Evolutionary conservation across 92 coral and sea anemone genomes (phyloP).

Genomic region (Palythoa caribaeorum): DNA sequence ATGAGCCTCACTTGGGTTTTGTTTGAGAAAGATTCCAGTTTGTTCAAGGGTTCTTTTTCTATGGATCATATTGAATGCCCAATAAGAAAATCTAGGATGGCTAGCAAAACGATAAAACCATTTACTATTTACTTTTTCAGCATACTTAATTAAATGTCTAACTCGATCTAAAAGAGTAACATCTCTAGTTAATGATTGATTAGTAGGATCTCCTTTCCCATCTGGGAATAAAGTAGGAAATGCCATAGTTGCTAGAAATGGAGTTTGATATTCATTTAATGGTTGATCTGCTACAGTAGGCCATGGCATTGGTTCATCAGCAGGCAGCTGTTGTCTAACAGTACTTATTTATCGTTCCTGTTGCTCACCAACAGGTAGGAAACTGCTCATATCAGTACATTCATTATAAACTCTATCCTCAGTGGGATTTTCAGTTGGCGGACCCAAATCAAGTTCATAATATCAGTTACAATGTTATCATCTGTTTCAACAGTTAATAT

Average conservation of each 20-base stretch:
- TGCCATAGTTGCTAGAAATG: slow-evolving; percentile 57
- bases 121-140: slow-evolving; percentile 55
- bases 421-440: too few species aligned
- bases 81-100: slow-evolving; percentile 62
- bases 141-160: slow-evolving; percentile 62
- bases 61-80: slow-evolving; percentile 66
- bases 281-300: not conserved
- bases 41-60: slow-evolving; percentile 56
- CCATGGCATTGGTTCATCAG: not conserved
- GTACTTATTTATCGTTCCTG: too few species aligned
- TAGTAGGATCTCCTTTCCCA: slow-evolving; percentile 68
- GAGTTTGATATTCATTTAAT: slow-evolving; percentile 54
- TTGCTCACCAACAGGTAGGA: too few species aligned
- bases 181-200: slow-evolving; percentile 43
- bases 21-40: slow-evolving; percentile 59
- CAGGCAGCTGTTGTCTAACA: too few species aligned
- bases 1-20: slow-evolving; percentile 56
- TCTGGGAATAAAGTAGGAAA: slow-evolving; percentile 70
- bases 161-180: slow-evolving; percentile 32
- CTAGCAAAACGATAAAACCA: slow-evolving; percentile 69
- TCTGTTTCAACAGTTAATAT: not conserved
- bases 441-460: too few species aligned
- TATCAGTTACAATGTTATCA: not conserved
- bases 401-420: too few species aligned
- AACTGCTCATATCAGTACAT: too few species aligned